A percentile compares a stretch with the other conserved stretches of the same genome.
Conservation (phyloP, 2,888 invertebrate genomes). For the Lepeophtheirus nordmannii region DNA sequence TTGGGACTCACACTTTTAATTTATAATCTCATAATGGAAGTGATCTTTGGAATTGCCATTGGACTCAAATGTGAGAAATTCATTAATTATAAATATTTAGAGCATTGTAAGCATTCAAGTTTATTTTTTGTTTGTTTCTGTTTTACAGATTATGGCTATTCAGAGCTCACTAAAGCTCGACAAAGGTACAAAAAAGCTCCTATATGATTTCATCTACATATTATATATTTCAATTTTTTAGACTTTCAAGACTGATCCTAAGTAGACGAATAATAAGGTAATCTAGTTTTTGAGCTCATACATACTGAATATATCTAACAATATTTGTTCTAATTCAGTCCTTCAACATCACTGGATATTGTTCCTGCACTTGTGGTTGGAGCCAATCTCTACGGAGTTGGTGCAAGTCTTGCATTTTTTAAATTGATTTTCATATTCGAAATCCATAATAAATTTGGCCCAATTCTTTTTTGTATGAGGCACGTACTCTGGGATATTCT, state of each 20-base stretch:
- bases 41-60: slow-evolving; percentile 5
- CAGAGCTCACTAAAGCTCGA: not conserved
- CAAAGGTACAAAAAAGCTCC: not conserved
- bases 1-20: not conserved
- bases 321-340: too few relatives aligned
- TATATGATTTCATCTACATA: too few relatives aligned
- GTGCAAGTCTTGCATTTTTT: slow-evolving; percentile 4
- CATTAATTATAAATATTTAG: not conserved
- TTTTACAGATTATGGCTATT: not conserved
- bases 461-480: slow-evolving; percentile 14
- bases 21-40: not conserved
- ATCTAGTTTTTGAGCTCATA: too few relatives aligned
- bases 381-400: slow-evolving; percentile 15
- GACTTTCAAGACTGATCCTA: too few relatives aligned
- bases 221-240: too few relatives aligned
- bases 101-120: not conserved
- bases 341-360: not conserved
- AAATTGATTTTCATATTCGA: slow-evolving; percentile 16
- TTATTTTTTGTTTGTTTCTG: not conserved
- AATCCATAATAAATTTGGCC: slow-evolving; percentile 11
- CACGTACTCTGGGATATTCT: slow-evolving; percentile 16
- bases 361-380: not conserved
- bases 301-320: too few relatives aligned
- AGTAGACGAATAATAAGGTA: too few relatives aligned
- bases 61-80: not conserved